phyloP scores from a whole-genome alignment of 2,113 vertebrate genomes.

The Alectura lathami region DNA sequence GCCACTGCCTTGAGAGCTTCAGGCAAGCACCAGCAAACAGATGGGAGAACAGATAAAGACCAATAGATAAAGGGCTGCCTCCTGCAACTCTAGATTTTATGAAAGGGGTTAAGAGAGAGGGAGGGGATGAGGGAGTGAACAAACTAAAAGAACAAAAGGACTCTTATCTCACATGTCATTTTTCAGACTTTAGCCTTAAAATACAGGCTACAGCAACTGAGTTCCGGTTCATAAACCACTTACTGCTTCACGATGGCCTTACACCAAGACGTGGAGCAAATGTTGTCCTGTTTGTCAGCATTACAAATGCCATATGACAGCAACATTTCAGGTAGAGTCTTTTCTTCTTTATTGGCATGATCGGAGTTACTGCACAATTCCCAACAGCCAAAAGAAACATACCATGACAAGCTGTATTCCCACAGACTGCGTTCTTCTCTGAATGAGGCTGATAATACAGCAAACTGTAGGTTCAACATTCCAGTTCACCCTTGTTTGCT shows the following conservation, averaged over 20 bases:
- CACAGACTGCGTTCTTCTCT: neutral
- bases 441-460: neutral
- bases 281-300: neutral
- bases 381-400: neutral
- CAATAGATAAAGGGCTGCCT: neutral
- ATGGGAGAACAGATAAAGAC: neutral
- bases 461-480: neutral
- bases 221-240: constrained; percentile 14
- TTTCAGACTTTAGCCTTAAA: constrained; percentile 39
- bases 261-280: neutral
- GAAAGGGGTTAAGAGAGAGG: neutral
- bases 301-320: neutral
- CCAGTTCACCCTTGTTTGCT: neutral
- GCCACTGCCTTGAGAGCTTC: neutral
- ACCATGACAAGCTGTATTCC: neutral
- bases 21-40: neutral
- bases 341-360: neutral
- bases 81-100: neutral
- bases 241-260: neutral
- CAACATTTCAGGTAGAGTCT: neutral
- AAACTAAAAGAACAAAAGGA: neutral
- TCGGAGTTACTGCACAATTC: neutral
- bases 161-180: neutral
- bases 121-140: neutral
- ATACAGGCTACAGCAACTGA: neutral